These are phyloP conservation scores for Aspidiotus destructor DNA, from an alignment of 2,888 invertebrate genomes.

Conservation along the genomic window DNA sequence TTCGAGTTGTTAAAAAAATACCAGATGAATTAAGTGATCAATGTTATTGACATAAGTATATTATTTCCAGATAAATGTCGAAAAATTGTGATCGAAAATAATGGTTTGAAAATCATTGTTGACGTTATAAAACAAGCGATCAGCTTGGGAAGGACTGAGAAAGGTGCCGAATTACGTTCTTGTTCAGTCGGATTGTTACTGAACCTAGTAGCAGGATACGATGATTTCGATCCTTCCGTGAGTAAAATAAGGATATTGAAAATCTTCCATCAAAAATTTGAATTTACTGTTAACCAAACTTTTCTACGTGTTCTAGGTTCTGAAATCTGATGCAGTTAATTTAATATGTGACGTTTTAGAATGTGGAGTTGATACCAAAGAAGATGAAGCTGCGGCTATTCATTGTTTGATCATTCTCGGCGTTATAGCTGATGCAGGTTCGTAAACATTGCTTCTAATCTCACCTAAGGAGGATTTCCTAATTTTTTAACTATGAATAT, in stretches of 20 bases:
- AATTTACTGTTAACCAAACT: constrained; percentile 43
- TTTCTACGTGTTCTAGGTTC: constrained; percentile 40
- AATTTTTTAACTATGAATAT: not conserved
- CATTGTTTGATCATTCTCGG: constrained; percentile 47
- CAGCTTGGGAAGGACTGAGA: constrained; percentile 40
- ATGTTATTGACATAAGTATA: too few relatives aligned
- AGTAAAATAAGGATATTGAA: not conserved
- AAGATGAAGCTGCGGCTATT: constrained; percentile 46
- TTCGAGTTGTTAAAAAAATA: too few relatives aligned
- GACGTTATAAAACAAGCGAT: constrained; percentile 42
- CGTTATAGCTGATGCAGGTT: constrained; percentile 47
- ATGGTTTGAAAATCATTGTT: constrained; percentile 46
- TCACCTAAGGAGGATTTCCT: not conserved
- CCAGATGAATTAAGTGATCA: not conserved
- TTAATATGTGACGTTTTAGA: constrained; percentile 46
- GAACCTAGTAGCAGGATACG: constrained; percentile 68
- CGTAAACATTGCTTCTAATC: constrained; percentile 43
- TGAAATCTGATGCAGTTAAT: constrained; percentile 45
- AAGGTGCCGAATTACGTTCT: constrained; percentile 50
- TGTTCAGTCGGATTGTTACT: constrained; percentile 65
- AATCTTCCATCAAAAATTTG: constrained; percentile 40
- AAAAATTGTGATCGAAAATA: constrained; percentile 41
- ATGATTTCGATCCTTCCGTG: constrained; percentile 52
- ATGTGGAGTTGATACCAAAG: constrained; percentile 40
- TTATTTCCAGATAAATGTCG: constrained; percentile 40